Base-by-base conservation (phyloP, 2,797 vertebrate species). In the Sebastes hubbsi region DNA sequence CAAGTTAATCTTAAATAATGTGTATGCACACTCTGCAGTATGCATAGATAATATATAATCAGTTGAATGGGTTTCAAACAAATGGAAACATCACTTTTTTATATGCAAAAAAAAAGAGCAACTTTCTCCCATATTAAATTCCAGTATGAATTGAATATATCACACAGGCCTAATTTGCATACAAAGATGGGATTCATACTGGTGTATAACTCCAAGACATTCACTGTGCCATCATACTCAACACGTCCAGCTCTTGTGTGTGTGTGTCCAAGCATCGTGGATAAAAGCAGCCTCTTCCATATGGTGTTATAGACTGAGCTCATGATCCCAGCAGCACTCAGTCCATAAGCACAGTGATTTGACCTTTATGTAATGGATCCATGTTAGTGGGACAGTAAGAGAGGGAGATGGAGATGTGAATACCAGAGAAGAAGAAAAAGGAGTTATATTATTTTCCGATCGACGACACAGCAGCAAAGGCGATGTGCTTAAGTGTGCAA, bases 351-450 rank as follows among this genome's bases (percentile, higher is more conserved):
- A 65, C 77, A 74, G 79, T 13, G 56, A 68, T 71, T 70, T 85
- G 89, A 91, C 86, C 87, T 87, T 70, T 76, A n/a, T 81, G 83
- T 83, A 87, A 91, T 89, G 85, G 82, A 87, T 90, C 80, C 49
- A 38, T 88, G 92, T 88, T 69, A 85, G 42, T 77, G 56, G 75
- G 66, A 70, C 64, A 77, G 20, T 34, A 80, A 77, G 27, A 73
- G 22, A 61, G 25, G 38, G 16, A 24, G 52, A 58, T 2, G 8
- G 8, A 62, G 69, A 30, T 6, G 24, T 67, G 20, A 60, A 36
- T 32, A 46, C 18, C 27, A 54, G 22, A 67, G 20, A 52, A 59
- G 29, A 78, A 76, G 24, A 52, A 49, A 69, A 69, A n/a, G 24
- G 62, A 66, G 49, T 75, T n/a, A 42, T 78, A 7, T 38, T 60